Percentiles rank a stretch among this genome's conserved stretches.
phyloP scores from a whole-genome alignment of 2,888 invertebrate genomes.

The Ypsolopha sequella region DNA sequence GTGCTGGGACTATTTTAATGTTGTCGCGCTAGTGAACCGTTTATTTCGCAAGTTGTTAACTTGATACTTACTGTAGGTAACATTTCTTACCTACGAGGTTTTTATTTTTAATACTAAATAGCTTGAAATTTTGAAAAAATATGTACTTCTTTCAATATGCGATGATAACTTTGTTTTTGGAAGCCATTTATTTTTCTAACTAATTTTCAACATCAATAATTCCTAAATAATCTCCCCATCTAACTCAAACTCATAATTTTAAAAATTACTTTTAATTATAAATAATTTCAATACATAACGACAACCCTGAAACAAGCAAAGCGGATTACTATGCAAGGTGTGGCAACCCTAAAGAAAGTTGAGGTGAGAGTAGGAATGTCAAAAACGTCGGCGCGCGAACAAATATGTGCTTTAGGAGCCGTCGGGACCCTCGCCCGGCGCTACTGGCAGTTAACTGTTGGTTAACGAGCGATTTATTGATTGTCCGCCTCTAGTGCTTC shows the following conservation, averaged over 20 bases:
- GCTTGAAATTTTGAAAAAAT: no score
- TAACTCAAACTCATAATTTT: no score
- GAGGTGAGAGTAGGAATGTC: conserved; percentile 52
- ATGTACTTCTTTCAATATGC: no score
- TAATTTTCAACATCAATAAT: not conserved
- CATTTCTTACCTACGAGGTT: no score
- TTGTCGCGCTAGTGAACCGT: not conserved
- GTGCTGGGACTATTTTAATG: not conserved
- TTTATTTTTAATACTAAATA: no score
- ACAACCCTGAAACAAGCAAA: not conserved
- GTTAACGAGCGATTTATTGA: conserved; percentile 1
- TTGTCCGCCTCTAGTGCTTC: not conserved
- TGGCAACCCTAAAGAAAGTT: conserved; percentile 62
- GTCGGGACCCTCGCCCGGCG: conserved; percentile 17
- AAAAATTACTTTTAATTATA: no score
- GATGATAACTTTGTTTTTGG: no score
- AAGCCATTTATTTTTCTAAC: not conserved
- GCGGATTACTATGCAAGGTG: not conserved
- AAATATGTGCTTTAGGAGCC: conserved; percentile 58
- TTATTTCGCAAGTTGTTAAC: not conserved
- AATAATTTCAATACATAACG: not conserved
- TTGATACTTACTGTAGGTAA: not conserved
- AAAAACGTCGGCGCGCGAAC: conserved; percentile 61
- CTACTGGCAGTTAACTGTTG: conserved; percentile 16
- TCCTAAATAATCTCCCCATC: no score